Evolutionary conservation across 1,140 invertebrate species (phyloP).

Genomic region (Cotesia vestalis): DNA sequence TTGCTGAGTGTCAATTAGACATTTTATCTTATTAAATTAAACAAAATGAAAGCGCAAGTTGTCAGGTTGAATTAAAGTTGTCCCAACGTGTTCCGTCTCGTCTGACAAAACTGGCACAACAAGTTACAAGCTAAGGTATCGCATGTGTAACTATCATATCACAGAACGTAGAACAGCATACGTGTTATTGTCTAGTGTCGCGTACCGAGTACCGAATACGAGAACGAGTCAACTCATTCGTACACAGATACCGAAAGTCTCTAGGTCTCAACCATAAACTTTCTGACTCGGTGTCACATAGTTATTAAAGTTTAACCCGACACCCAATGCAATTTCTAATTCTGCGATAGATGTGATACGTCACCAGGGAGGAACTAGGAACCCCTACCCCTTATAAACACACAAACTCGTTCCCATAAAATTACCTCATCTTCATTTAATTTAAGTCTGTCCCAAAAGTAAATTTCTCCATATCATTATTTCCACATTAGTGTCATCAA

Average conservation of each 20-base stretch:
- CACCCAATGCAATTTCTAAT: neutral
- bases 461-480: too few relatives aligned
- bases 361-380: neutral
- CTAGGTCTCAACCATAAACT: neutral
- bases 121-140: slow-evolving; percentile 10
- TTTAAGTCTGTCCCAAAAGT: too few relatives aligned
- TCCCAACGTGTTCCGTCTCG: neutral
- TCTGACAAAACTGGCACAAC: slow-evolving; percentile 1
- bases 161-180: slow-evolving; percentile 4
- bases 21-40: neutral
- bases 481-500: too few relatives aligned
- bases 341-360: slow-evolving; percentile 1
- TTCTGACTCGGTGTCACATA: neutral
- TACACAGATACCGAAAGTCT: slow-evolving; percentile 5
- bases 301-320: slow-evolving; percentile 20
- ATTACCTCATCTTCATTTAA: too few relatives aligned
- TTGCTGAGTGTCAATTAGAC: neutral
- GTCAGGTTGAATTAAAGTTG: neutral
- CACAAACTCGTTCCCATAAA: too few relatives aligned
- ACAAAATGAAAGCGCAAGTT: too few relatives aligned
- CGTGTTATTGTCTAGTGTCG: neutral
- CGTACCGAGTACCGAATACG: too few relatives aligned
- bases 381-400: too few relatives aligned
- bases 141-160: slow-evolving; percentile 1
- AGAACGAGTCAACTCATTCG: slow-evolving; percentile 4